These are phyloP conservation scores for Pogonomyrmex californicus DNA, from an alignment of 1,140 invertebrate genomes.

Conservation along the genomic window DNA sequence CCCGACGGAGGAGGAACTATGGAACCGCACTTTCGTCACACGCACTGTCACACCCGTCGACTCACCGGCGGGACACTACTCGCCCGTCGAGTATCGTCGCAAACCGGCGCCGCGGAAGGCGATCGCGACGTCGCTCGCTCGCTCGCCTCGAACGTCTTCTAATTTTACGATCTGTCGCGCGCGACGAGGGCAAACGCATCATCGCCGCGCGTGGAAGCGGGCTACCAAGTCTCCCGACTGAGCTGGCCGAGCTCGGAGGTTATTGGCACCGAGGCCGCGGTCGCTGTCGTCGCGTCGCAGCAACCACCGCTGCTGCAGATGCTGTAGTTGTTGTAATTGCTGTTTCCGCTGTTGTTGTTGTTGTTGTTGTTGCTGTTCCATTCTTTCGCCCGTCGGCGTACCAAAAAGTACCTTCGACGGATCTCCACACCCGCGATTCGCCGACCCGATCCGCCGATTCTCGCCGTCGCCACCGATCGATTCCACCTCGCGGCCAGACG, in stretches of 20 bases:
- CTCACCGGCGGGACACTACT: not conserved
- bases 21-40: conserved; percentile 63
- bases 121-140: conserved; percentile 51
- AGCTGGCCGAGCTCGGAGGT: conserved; percentile 72
- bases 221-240: conserved; percentile 60
- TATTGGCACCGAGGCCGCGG: conserved; percentile 78
- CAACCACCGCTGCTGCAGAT: not conserved
- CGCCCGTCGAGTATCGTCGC: conserved; percentile 48
- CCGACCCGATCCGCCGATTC: not conserved
- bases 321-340: not conserved
- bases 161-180: conserved; percentile 82
- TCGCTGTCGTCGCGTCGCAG: conserved; percentile 10
- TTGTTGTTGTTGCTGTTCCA: not conserved
- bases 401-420: conserved; percentile 28
- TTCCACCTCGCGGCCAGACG: conserved; percentile 15
- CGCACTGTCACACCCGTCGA: conserved; percentile 14
- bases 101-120: conserved; percentile 40
- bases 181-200: conserved; percentile 81
- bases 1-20: conserved; percentile 65
- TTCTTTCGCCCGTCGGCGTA: not conserved
- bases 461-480: conserved; percentile 23
- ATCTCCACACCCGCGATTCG: not conserved
- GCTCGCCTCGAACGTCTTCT: conserved; percentile 75
- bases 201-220: conserved; percentile 66
- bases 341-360: not conserved